phyloP scores from a whole-genome alignment of 2,888 invertebrate genomes.

The Andrena bicolor region DNA sequence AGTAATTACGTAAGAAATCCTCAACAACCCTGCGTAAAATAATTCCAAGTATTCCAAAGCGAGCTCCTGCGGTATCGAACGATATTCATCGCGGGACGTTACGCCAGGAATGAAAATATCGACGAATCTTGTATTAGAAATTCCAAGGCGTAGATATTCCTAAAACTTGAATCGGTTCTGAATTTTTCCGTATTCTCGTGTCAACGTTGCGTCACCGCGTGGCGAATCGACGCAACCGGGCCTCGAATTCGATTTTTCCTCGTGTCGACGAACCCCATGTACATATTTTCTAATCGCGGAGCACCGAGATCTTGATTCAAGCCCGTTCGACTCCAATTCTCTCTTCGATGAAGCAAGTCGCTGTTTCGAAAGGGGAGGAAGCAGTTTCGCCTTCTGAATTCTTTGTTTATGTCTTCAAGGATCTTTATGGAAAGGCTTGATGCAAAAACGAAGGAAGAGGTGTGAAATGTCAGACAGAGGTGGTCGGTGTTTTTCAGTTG shows the following conservation, averaged over 20 bases:
- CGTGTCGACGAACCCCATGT: neutral
- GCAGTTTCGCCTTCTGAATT: slow-evolving; percentile 3
- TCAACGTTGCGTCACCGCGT: slow-evolving; percentile 13
- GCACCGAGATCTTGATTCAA: neutral
- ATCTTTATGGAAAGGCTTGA: slow-evolving; percentile 2
- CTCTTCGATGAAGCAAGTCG: slow-evolving; percentile 12
- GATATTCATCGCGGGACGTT: slow-evolving; percentile 12
- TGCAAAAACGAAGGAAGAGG: neutral
- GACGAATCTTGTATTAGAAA: neutral
- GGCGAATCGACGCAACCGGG: neutral
- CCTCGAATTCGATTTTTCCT: slow-evolving; percentile 23
- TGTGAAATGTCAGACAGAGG: slow-evolving; percentile 23
- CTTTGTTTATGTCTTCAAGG: slow-evolving; percentile 20
- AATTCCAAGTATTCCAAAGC: neutral
- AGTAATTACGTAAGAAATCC: slow-evolving; percentile 20
- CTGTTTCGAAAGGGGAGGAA: neutral
- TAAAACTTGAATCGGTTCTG: neutral
- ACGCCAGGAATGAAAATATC: neutral
- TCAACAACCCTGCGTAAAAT: neutral
- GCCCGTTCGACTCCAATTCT: neutral
- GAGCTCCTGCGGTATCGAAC: neutral
- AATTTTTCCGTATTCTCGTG: slow-evolving; percentile 9
- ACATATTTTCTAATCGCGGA: neutral
- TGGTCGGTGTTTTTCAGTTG: neutral
- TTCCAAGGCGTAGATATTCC: neutral